Base-by-base conservation (phyloP, 2,888 invertebrate genomes). In the Melipona beecheii region DNA sequence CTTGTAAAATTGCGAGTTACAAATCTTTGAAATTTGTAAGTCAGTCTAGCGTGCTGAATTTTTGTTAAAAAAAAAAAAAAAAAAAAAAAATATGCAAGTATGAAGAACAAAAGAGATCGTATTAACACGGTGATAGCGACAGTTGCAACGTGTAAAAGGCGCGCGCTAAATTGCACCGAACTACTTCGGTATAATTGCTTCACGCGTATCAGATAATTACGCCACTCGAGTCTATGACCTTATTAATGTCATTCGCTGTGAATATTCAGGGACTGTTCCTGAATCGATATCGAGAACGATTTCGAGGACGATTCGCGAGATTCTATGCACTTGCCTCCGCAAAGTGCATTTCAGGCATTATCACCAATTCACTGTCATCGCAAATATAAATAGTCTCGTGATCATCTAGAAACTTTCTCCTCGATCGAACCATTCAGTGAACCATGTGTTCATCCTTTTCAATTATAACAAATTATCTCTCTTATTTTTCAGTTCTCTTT, bases 231-330 rank as follows among this genome's bases (percentile, higher is more conserved):
- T 78, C 58, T 73, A 78, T 58, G 65, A 21, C 75, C 70, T 80
- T 76, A 80, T 80, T 76, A 80, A 80, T 60, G 76, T 66, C 76
- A 76, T 76, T 76, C 76, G 64, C 65, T 62, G 68, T 11, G 75
- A 69, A 64, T 50, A 78, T 62, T 74, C 74, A 43, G 43, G n/a
- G 17, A 70, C 24, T 58, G 64, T 62, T 49, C 36, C 49, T 11
- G 31, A 75, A 52, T 69, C 71, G 76, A 80, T 66, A 71, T 76
- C 52, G 58, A 76, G 56, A 36, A 43, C 36, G 52, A 68, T 68
- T 72, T 77, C 71, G 49, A 64, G 68, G 52, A 36, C 81, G 66
- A 65, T 71, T 73, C 49, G 24, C 49, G 24, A 27, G 27, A 43
- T 54, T 70, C 62, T 21, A 19, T 36, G 24, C 52, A 52, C n/a